phyloP scores from a whole-genome alignment of 2,113 vertebrate species.

The Mustelus asterias region DNA sequence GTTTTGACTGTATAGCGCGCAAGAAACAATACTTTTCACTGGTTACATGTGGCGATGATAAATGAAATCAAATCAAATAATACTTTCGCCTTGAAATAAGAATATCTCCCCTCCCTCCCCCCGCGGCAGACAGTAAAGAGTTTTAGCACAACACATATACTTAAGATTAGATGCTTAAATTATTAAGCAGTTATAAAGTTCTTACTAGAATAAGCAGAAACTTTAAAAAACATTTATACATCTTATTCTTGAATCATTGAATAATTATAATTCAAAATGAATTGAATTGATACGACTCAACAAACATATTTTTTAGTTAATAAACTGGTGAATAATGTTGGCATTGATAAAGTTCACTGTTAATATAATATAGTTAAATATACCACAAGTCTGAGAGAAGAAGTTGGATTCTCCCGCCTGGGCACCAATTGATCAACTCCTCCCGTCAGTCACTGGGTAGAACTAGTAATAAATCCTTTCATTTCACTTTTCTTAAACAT shows the following conservation, averaged over 20 bases:
- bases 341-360: neutral
- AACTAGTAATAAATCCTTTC: slow-evolving; percentile 2
- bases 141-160: neutral
- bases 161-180: neutral
- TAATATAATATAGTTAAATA: neutral
- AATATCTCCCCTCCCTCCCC: no score
- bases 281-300: neutral
- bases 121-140: neutral
- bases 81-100: no score
- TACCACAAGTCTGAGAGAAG: neutral
- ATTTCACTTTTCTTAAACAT: neutral
- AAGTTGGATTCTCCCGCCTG: neutral
- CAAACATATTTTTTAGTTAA: neutral
- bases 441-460: neutral
- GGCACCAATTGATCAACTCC: neutral
- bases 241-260: neutral
- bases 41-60: no score
- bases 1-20: no score
- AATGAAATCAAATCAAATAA: no score
- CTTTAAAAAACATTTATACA: neutral
- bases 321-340: no score
- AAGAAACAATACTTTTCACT: no score
- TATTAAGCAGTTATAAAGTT: neutral
- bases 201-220: neutral
- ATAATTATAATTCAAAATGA: neutral